Percentiles rank a stretch among this genome's conserved stretches.
These are phyloP conservation scores for Himalopsyche anomala DNA, from an alignment of 2,888 invertebrate genomes.

Conservation along the genomic window DNA sequence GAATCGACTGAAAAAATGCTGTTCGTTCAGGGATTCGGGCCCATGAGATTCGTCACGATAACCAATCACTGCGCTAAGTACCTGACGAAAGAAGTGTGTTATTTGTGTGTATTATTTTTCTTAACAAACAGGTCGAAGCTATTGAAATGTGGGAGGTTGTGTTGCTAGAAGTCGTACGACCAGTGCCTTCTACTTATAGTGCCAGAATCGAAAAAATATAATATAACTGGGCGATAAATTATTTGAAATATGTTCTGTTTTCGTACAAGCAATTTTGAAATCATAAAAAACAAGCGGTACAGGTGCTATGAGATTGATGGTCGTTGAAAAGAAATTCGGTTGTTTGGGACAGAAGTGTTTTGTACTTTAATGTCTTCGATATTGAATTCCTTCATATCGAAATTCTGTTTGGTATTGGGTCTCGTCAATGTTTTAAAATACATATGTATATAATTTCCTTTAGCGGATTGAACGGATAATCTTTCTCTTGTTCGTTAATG, in stretches of 20 bases:
- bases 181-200: neutral
- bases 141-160: no score
- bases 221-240: neutral
- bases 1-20: no score
- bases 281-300: neutral
- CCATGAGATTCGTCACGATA: no score
- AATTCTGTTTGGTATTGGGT: neutral
- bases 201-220: neutral
- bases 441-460: neutral
- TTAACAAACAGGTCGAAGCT: no score
- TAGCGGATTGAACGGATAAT: neutral
- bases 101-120: no score
- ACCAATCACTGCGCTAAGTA: no score
- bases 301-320: conserved; percentile 60
- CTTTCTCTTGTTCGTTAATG: neutral
- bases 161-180: no score
- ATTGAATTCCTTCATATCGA: neutral
- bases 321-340: conserved; percentile 14
- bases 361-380: neutral
- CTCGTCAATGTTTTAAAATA: neutral
- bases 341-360: neutral
- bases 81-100: no score
- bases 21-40: no score
- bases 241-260: neutral
- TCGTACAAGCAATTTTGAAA: neutral